These are phyloP conservation scores for Loripinus fragilis DNA, from an alignment of 2,888 invertebrate species.

Conservation along the genomic window DNA sequence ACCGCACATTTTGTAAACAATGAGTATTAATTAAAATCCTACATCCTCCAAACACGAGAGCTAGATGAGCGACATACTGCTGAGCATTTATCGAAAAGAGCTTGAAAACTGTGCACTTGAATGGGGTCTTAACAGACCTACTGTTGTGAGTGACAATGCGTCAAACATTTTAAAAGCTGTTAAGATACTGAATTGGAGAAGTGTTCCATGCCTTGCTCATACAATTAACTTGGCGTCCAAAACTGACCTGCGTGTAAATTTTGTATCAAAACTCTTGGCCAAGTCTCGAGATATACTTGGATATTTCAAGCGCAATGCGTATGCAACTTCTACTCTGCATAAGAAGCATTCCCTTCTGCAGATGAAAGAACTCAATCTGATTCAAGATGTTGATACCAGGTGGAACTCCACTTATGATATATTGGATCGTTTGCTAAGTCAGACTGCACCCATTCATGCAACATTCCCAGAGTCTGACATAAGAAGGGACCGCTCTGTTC, in stretches of 20 bases:
- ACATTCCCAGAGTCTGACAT: not conserved
- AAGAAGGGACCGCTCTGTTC: not conserved
- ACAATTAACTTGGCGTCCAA: not conserved
- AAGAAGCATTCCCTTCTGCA: no score
- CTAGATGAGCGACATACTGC: no score
- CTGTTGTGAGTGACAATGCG: no score
- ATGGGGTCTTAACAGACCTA: no score
- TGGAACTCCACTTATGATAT: not conserved
- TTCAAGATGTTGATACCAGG: not conserved
- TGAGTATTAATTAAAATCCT: no score
- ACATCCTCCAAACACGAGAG: no score
- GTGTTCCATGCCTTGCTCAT: not conserved
- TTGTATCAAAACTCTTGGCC: no score
- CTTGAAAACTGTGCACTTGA: no score
- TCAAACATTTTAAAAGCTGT: no score
- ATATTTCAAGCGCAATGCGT: not conserved
- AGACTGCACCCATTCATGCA: no score
- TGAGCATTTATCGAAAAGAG: no score
- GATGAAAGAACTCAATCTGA: not conserved
- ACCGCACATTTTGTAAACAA: no score
- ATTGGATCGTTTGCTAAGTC: not conserved
- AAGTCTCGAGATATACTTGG: not conserved
- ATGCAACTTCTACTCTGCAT: not conserved
- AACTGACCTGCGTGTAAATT: not conserved
- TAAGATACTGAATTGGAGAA: not conserved